Conservation (phyloP, 2,888 invertebrate species). For the Rhagonycha lutea region DNA sequence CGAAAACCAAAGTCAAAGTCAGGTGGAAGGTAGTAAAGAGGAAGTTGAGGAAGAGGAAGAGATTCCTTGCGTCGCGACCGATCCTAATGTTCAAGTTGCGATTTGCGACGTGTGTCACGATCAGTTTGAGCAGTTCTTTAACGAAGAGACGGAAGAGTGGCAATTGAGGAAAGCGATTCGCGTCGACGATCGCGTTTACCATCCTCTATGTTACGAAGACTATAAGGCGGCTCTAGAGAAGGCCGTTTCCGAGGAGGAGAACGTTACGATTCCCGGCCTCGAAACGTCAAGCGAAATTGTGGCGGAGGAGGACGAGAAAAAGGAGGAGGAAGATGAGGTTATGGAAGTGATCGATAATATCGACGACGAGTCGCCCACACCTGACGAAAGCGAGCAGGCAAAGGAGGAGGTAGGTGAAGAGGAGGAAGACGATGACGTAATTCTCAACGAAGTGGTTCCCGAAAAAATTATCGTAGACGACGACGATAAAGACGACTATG, state of each 20-base stretch:
- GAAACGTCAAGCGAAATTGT: constrained; percentile 55
- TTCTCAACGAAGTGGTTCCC: constrained; percentile 69
- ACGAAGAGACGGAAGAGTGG: constrained; percentile 98
- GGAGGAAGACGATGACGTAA: constrained; percentile 72
- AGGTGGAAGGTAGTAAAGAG: constrained; percentile 61
- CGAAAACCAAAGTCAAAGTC: constrained; percentile 68
- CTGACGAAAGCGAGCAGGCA: constrained; percentile 17
- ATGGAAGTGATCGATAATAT: constrained; percentile 41
- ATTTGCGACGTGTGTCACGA: constrained; percentile 91
- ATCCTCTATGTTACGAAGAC: constrained; percentile 89
- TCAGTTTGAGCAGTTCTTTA: constrained; percentile 91
- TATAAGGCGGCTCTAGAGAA: constrained; percentile 61
- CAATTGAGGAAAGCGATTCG: constrained; percentile 83
- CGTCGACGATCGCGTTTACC: constrained; percentile 78
- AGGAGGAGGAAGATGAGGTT: constrained; percentile 54
- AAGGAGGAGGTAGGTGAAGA: constrained; percentile 42
- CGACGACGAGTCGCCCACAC: constrained; percentile 23
- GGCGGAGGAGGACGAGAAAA: constrained; percentile 54
- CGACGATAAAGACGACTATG: constrained; percentile 54
- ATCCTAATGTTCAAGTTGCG: constrained; percentile 65
- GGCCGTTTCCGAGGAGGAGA: constrained; percentile 44
- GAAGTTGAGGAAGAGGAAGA: constrained; percentile 64
- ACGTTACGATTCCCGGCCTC: constrained; percentile 57
- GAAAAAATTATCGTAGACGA: constrained; percentile 69
- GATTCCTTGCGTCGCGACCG: constrained; percentile 74